These are phyloP conservation scores for Anarhynchus alexandrinus DNA, from an alignment of 2,113 vertebrate species.

Conservation along the genomic window DNA sequence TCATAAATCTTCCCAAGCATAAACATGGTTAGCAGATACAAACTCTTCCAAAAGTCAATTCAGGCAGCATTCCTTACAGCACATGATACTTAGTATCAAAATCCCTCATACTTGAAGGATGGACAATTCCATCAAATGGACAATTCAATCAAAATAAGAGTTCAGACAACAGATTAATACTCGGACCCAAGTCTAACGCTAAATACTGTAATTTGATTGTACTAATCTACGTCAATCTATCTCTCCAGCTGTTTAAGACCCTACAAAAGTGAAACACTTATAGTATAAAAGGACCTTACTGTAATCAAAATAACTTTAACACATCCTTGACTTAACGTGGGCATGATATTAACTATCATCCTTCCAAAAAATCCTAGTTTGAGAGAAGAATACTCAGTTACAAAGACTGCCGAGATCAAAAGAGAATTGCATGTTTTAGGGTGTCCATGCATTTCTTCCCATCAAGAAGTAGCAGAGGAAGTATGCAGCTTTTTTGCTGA, in stretches of 20 bases:
- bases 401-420: not conserved
- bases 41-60: not conserved
- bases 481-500: not conserved
- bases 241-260: not conserved
- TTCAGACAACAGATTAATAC: not conserved
- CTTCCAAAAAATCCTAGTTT: not conserved
- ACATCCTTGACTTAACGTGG: not conserved
- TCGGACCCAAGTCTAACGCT: not conserved
- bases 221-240: not conserved
- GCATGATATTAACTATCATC: not conserved
- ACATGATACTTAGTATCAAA: not conserved
- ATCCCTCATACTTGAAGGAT: too few relatives aligned
- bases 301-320: not conserved
- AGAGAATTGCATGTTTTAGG: not conserved
- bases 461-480: not conserved
- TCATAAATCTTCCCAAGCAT: not conserved
- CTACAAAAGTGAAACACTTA: not conserved
- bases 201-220: not conserved
- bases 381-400: not conserved
- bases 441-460: not conserved
- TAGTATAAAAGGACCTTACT: not conserved
- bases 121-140: not conserved
- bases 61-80: rapidly evolving
- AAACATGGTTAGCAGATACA: not conserved
- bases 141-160: not conserved